Percentiles rank a stretch among this genome's conserved stretches.
Conservation (phyloP, 2,113 vertebrate genomes). For the Caloenas nicobarica region DNA sequence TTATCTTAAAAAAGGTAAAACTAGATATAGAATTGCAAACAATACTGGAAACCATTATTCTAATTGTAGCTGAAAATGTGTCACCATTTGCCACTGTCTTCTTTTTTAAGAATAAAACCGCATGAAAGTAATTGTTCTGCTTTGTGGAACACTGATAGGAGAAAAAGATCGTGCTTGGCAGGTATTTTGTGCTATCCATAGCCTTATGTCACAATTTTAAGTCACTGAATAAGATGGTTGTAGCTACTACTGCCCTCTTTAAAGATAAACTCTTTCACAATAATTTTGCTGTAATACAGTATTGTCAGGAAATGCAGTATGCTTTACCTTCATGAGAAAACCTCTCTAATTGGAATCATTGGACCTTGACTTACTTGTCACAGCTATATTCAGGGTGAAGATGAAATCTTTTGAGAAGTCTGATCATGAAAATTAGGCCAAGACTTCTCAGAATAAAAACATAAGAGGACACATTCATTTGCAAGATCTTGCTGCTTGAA, state of each 20-base stretch:
- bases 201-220: conserved; percentile 53
- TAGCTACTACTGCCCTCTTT: conserved; percentile 60
- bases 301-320: conserved; percentile 73
- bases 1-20: background rate
- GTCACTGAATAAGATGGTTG: conserved; percentile 50
- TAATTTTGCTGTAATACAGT: conserved; percentile 57
- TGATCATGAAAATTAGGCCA: conserved; percentile 60
- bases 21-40: background rate
- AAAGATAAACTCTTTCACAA: conserved; percentile 56
- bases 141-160: background rate
- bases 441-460: conserved; percentile 32
- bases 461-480: background rate
- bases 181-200: conserved; percentile 33
- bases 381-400: conserved; percentile 60
- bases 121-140: background rate
- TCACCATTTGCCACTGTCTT: background rate
- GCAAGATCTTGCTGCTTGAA: background rate
- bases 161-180: conserved; percentile 28
- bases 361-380: conserved; percentile 75
- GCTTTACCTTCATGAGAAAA: conserved; percentile 66
- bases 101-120: background rate
- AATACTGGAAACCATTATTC: background rate
- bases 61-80: background rate
- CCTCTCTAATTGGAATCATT: conserved; percentile 77
- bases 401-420: conserved; percentile 65